Evolutionary conservation across 2,797 vertebrate genomes (phyloP), one percentile per base, ranked within the genome.

Genomic region (Champsocephalus esox): DNA sequence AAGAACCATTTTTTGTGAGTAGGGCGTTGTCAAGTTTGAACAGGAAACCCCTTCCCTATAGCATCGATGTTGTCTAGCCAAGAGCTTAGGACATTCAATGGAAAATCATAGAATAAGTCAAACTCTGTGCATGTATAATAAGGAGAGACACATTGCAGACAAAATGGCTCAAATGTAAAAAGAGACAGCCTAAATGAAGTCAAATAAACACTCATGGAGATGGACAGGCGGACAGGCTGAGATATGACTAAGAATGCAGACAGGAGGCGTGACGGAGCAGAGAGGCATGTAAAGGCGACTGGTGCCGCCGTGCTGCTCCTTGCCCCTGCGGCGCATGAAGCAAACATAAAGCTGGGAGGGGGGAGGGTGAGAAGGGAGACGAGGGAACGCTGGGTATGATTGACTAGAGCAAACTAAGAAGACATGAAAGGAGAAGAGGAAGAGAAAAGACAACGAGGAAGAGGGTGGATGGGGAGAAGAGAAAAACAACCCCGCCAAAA

Each of bases 251-350:
- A 78, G 78, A 63, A 82, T 80, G 3, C 41, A 82, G 78, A 78
- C 81, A 79, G 87, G 77, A 87, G 75, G 84, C 48, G 68, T 80
- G 86, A 87, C 80, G 17, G 80, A 45, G 87, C 87, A 79, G 55
- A 59, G 79, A 91, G 83, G 92, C 88, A 72, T 90, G 75, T 79
- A 89, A 92, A 89, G 85, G 86, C 84, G 88, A 88, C 86, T 81
- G 89, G 85, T 92, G 86, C 70, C 19, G 21, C 70, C 51, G 45
- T 54, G 58, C 70, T 58, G 80, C 87, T 85, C 69, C 49, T 66
- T 82, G 72, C 68, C 85, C 86, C 84, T 12, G 81, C 12, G 61
- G 83, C 54, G 14, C 79, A 58, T 44, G 0, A 62, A 76, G 77
- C 52, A 67, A 85, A 75, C 19, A 87, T 77, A 82, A 85, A 85